phyloP scores from a whole-genome alignment of 2,888 invertebrate species.

The Lasioglossum oenotherae region DNA sequence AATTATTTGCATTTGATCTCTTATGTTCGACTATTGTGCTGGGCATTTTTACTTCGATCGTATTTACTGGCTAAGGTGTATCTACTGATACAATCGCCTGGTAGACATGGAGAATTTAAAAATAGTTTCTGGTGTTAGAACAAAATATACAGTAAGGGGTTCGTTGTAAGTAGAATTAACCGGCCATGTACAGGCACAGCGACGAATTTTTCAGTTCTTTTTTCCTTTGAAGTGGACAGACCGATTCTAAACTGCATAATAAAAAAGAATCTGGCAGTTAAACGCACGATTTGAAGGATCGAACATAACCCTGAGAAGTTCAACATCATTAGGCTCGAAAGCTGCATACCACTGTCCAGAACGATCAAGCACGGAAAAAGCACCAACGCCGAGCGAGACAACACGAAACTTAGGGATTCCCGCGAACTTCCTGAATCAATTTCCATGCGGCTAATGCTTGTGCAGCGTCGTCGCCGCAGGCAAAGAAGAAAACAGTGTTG shows the following conservation, averaged over 20 bases:
- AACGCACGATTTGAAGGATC: background rate
- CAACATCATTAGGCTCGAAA: background rate
- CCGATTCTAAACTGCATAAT: background rate
- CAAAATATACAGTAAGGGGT: background rate
- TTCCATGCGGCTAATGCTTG: background rate
- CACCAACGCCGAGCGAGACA: background rate
- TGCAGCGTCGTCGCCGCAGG: background rate
- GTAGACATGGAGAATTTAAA: background rate
- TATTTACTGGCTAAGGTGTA: background rate
- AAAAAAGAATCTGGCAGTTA: background rate
- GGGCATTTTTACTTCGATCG: background rate
- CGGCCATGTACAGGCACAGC: background rate
- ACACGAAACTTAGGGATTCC: background rate
- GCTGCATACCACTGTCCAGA: background rate
- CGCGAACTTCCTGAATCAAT: conserved; percentile 14
- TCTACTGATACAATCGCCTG: background rate
- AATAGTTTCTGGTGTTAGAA: background rate
- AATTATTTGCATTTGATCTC: background rate
- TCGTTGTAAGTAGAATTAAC: background rate
- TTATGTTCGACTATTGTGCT: background rate
- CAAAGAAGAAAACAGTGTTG: background rate
- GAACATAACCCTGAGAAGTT: background rate
- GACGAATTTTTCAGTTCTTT: background rate
- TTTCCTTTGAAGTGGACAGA: background rate
- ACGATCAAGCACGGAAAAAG: background rate